Conservation (phyloP, 2,797 vertebrate genomes). For the Setipinna tenuifilis region DNA sequence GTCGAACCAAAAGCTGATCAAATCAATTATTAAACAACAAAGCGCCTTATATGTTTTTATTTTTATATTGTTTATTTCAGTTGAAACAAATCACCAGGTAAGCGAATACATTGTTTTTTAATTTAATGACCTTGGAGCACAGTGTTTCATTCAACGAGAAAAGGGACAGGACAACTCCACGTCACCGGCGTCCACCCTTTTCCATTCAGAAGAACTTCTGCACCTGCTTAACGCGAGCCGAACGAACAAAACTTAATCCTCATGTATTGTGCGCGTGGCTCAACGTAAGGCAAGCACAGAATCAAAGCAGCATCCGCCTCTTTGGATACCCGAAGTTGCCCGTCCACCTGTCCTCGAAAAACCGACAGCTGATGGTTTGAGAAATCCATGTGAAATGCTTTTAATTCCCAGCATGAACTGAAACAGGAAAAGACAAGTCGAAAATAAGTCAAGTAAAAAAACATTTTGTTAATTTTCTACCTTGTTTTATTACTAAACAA, state of each 20-base stretch:
- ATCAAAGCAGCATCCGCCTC: not conserved
- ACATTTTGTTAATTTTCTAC: not conserved
- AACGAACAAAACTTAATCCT: slow-evolving; percentile 99
- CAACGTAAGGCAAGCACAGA: slow-evolving; percentile 92
- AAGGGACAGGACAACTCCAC: not conserved
- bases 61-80: slow-evolving; percentile 1
- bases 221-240: slow-evolving; percentile 99
- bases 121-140: slow-evolving; percentile 1
- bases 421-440: not conserved
- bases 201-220: slow-evolving; percentile 63
- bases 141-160: slow-evolving; percentile 9
- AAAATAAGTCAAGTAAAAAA: not conserved
- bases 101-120: not conserved
- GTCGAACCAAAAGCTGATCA: not conserved
- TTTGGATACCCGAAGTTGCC: not conserved
- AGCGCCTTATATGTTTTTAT: not conserved
- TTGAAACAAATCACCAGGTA: not conserved
- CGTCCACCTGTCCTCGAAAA: not conserved
- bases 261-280: slow-evolving; percentile 99
- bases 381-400: not conserved
- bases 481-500: not conserved
- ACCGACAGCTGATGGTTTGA: not conserved
- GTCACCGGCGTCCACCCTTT: not conserved
- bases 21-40: not conserved
- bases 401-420: not conserved